Evolutionary conservation across 2,888 invertebrate genomes (phyloP), one percentile per base, ranked within the genome.

Genomic region (Malthinus seriepunctatus): DNA sequence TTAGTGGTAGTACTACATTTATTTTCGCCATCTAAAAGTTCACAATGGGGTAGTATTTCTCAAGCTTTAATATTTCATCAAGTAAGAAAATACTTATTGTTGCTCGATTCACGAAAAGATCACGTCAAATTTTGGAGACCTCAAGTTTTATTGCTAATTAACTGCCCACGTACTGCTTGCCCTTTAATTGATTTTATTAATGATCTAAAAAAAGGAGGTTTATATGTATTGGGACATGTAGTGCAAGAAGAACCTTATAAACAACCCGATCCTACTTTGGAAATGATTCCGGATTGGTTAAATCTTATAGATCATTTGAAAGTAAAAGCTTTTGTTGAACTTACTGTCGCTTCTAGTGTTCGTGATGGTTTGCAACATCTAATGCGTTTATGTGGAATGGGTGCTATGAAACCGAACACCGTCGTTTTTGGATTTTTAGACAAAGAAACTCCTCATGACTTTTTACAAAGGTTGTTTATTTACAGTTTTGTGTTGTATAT

Each of bases 51-150:
- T 32, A 96, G 95, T 51, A 95, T 99, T 68, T 95, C 96, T 11
- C 99, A 99, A 81, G 97, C 99, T n/a, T 84, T 99, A 14, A 97
- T 99, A 76, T 99, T 99, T 79, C 98, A 99, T 76, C 97, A 97
- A 86, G 95, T 96, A 7, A 85, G 99, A 38, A 99, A 99, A 77
- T 99, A 99, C 80, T 83, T 99, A 8, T 82, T 99, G 0, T 87
- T 99, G 78, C 79, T 99, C 75, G 99, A 99, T 79, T 91, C 93
- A 0, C 86, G 99, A 0, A 97, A 99, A 66, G 94, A 97, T 75
- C 99, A 99, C 79, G 97, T 99, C 1, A 98, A 98, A 81, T 99
- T 96, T 80, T 99, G 99, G 99, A 83, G 98, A 1, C 98, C 98
- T 0, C 98, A 99, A 82, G 91, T 99, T 81, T 79, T 99, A 53